These are phyloP conservation scores for Catharus ustulatus DNA, from an alignment of 2,797 vertebrate genomes.

Conservation along the genomic window DNA sequence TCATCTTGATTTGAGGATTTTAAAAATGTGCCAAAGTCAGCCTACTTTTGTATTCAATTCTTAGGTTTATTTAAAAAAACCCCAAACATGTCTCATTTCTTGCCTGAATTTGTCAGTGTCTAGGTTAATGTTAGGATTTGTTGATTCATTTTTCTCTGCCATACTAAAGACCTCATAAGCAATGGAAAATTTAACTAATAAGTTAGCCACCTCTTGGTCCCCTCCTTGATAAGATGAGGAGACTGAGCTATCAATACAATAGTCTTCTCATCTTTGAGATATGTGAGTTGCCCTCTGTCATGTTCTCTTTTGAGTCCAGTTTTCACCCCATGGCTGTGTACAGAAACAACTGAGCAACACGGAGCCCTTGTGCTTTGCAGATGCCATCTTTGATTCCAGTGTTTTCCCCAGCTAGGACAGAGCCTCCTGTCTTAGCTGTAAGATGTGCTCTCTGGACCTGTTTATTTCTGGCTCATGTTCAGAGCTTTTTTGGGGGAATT, in stretches of 20 bases:
- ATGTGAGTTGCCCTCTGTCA: not conserved
- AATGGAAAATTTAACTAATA: not conserved
- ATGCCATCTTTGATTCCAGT: not conserved
- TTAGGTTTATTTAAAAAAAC: not conserved
- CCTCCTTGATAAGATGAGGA: not conserved
- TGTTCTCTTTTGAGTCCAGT: not conserved
- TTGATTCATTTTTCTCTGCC: not conserved
- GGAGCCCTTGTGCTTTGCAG: not conserved
- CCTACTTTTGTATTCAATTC: not conserved
- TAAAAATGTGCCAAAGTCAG: not conserved
- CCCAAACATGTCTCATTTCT: not conserved
- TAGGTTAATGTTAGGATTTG: not conserved
- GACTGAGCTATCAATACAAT: not conserved
- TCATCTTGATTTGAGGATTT: constrained; percentile 14
- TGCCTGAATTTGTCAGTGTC: not conserved
- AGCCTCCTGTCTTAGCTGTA: not conserved
- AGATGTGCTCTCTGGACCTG: not conserved
- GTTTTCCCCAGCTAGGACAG: not conserved
- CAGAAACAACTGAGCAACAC: not conserved
- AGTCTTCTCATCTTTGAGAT: not conserved
- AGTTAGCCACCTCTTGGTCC: not conserved
- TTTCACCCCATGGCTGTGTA: not conserved
- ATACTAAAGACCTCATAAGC: not conserved
- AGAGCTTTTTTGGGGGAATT: not conserved
- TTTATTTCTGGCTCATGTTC: not conserved